Evolutionary conservation across 2,888 invertebrate species (phyloP).

Genomic region (Ferrisia virgata): DNA sequence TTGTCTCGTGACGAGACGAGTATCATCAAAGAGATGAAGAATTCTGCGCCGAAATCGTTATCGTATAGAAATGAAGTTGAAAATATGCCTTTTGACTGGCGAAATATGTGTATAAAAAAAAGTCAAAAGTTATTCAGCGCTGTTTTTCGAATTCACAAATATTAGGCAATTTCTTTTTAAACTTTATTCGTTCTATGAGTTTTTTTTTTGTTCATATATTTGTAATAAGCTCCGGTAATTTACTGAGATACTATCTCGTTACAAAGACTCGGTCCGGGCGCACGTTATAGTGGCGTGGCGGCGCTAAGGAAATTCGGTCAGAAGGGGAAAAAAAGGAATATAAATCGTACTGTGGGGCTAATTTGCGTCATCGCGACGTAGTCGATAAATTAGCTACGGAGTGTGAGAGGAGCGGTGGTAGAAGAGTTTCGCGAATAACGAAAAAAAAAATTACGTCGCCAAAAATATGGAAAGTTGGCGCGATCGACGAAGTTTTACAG

Average conservation of each 20-base stretch:
- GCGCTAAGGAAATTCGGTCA: not conserved
- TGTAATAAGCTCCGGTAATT: not conserved
- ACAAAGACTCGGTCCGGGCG: not conserved
- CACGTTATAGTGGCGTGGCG: no score
- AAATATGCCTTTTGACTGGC: not conserved
- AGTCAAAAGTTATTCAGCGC: not conserved
- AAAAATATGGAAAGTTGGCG: conserved; percentile 12
- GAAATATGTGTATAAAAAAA: not conserved
- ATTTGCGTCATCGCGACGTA: conserved; percentile 7
- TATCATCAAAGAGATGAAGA: not conserved
- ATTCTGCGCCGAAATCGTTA: not conserved
- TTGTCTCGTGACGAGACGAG: not conserved
- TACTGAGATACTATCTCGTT: not conserved
- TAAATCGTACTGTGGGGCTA: not conserved
- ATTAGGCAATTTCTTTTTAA: not conserved
- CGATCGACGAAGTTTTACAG: not conserved
- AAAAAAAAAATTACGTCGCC: not conserved
- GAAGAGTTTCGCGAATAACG: not conserved
- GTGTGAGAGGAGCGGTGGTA: not conserved
- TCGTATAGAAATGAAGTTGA: not conserved
- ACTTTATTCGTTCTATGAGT: not conserved
- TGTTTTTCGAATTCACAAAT: not conserved
- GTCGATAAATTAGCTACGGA: not conserved
- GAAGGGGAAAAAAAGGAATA: not conserved
- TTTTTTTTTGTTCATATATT: not conserved